A percentile compares a stretch with the other conserved stretches of the same genome.
Conservation (phyloP, 92 coral and sea anemone species). For the Palythoa heliodiscus region DNA sequence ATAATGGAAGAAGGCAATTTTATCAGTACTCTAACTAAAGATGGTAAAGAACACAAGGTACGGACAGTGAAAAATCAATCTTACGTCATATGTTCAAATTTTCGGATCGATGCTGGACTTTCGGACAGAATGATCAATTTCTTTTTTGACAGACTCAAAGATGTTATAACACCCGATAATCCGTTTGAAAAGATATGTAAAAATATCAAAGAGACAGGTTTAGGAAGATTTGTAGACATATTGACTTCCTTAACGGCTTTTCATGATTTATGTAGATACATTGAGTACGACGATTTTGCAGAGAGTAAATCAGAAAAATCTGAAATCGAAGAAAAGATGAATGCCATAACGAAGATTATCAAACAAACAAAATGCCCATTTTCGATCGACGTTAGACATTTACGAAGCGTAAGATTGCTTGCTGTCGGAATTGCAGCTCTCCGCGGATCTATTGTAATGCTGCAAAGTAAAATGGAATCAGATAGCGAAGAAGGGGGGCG, state of each 20-base stretch:
- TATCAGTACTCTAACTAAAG: background rate
- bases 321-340: background rate
- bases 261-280: background rate
- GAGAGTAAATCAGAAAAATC: background rate
- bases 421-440: background rate
- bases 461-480: too few species aligned
- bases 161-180: background rate
- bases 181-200: background rate
- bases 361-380: background rate
- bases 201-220: background rate
- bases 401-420: background rate
- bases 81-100: background rate
- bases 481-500: background rate
- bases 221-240: background rate
- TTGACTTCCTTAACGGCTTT: background rate
- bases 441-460: background rate
- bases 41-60: background rate
- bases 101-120: background rate
- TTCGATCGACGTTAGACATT: background rate
- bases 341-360: background rate
- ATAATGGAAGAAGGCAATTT: conserved; percentile 6
- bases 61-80: background rate
- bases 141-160: background rate
- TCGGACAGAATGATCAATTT: background rate
- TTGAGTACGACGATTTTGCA: background rate